A percentile compares a stretch with the other conserved stretches of the same genome.
Evolutionary conservation across 2,888 invertebrate genomes (phyloP).

Genomic region (Crepidodera aurea): DNA sequence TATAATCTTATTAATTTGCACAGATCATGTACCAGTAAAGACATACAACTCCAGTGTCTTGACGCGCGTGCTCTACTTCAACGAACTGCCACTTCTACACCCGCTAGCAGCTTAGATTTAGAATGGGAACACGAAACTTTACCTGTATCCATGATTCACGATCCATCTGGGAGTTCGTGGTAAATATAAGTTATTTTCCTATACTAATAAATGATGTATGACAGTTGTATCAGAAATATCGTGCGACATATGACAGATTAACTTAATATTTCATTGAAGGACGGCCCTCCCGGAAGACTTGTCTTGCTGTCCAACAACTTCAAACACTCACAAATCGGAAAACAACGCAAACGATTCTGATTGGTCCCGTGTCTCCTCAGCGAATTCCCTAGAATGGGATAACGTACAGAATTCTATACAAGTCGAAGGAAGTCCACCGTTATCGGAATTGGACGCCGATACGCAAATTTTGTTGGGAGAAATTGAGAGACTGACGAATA

Average conservation of each 20-base stretch:
- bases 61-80: slow-evolving; percentile 65
- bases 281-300: slow-evolving; percentile 50
- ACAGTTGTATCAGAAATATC: neutral
- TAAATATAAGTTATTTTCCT: slow-evolving; percentile 42
- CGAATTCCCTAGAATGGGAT: slow-evolving; percentile 76
- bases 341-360: slow-evolving; percentile 59
- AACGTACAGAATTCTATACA: slow-evolving; percentile 63
- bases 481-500: slow-evolving; percentile 72
- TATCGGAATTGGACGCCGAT: slow-evolving; percentile 68
- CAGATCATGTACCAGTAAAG: slow-evolving; percentile 59
- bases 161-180: slow-evolving; percentile 59
- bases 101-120: slow-evolving; percentile 73
- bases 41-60: slow-evolving; percentile 69
- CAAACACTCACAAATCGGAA: slow-evolving; percentile 51
- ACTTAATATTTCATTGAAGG: no score
- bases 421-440: slow-evolving; percentile 55
- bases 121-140: slow-evolving; percentile 76
- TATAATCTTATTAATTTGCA: slow-evolving; percentile 16
- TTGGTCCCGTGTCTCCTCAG: slow-evolving; percentile 71
- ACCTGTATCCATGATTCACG: slow-evolving; percentile 55
- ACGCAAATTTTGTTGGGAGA: slow-evolving; percentile 72
- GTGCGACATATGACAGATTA: no score
- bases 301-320: slow-evolving; percentile 46
- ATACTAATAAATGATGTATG: neutral
- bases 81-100: slow-evolving; percentile 64